These are phyloP conservation scores for Emydoidea blandingii DNA, from an alignment of 2,797 vertebrate genomes.

Conservation along the genomic window DNA sequence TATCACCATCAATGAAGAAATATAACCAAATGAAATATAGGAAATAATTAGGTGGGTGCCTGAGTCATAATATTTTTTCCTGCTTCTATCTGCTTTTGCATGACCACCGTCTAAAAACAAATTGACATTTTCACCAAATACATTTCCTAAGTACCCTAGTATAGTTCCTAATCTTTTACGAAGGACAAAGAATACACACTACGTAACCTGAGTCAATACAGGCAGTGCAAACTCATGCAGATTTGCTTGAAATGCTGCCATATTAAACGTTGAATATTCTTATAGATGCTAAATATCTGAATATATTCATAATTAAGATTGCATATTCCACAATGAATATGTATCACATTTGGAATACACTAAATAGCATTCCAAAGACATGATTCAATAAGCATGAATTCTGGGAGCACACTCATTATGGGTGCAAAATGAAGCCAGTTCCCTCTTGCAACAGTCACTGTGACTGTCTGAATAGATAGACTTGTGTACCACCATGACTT, in stretches of 20 bases:
- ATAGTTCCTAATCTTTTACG: conserved; percentile 7
- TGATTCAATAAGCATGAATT: conserved; percentile 41
- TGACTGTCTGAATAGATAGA: fast-evolving
- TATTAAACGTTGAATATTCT: conserved; percentile 67
- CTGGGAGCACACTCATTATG: background rate
- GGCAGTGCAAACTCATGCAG: conserved; percentile 44
- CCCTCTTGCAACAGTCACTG: background rate
- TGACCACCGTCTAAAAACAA: background rate
- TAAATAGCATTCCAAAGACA: conserved; percentile 2
- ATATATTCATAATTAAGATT: conserved; percentile 68
- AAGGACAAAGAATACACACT: conserved; percentile 45
- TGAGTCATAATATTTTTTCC: background rate
- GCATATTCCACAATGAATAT: conserved; percentile 68
- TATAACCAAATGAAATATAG: background rate
- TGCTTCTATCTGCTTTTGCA: background rate
- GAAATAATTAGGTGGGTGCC: background rate
- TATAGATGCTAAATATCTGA: conserved; percentile 64
- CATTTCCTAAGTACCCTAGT: background rate
- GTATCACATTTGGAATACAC: conserved; percentile 68
- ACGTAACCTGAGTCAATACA: conserved; percentile 26
- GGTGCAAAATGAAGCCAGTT: conserved; percentile 23
- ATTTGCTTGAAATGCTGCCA: conserved; percentile 65
- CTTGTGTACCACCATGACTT: background rate
- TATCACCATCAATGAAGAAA: background rate
- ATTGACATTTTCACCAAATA: background rate